phyloP scores from a whole-genome alignment of 2,113 vertebrate genomes.

The Mormyrus iriodes region DNA sequence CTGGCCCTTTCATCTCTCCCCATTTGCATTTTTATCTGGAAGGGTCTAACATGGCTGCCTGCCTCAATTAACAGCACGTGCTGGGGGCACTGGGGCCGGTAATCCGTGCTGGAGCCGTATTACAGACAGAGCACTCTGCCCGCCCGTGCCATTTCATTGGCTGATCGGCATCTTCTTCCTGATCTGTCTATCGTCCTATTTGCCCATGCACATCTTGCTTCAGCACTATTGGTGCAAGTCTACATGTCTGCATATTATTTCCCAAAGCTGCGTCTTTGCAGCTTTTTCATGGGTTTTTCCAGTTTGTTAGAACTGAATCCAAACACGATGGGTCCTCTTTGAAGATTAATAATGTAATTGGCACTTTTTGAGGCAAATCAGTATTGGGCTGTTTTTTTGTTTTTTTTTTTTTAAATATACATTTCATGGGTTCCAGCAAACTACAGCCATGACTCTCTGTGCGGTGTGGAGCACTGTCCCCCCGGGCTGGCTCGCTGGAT shows the following conservation, averaged over 20 bases:
- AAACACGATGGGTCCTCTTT: neutral
- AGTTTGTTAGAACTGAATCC: neutral
- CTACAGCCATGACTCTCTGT: neutral
- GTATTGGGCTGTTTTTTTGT: neutral
- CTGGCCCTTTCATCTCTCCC: constrained; percentile 19
- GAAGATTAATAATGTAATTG: constrained; percentile 1
- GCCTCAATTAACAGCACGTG: constrained; percentile 67
- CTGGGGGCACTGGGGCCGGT: constrained; percentile 55
- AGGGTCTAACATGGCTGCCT: constrained; percentile 51
- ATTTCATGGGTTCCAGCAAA: neutral
- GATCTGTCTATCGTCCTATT: neutral
- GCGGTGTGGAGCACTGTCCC: neutral
- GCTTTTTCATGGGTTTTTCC: neutral
- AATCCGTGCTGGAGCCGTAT: neutral
- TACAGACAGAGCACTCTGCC: neutral
- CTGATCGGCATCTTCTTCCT: neutral
- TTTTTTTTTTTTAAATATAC: neutral
- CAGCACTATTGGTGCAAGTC: neutral
- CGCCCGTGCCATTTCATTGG: neutral
- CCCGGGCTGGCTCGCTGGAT: neutral
- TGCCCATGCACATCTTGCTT: neutral
- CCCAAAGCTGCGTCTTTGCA: neutral
- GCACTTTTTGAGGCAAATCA: neutral
- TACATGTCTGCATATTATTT: neutral
- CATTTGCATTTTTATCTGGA: constrained; percentile 37